Percentiles rank a stretch among this genome's conserved stretches.
These are phyloP conservation scores for Craseonycteris thonglongyai DNA, from an alignment of 2,113 vertebrate species.

Conservation along the genomic window DNA sequence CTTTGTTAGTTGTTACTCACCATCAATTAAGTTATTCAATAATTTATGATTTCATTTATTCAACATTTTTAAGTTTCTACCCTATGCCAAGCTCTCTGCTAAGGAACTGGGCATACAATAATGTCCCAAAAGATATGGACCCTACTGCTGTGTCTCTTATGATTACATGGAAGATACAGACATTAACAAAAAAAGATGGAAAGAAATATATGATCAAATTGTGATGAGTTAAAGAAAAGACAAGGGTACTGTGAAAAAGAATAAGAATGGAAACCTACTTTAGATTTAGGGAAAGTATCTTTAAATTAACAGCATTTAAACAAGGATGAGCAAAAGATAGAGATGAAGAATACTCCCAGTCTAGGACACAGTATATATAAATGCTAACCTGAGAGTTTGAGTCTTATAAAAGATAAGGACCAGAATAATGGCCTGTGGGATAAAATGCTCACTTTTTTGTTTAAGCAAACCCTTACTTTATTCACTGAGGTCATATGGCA, in stretches of 20 bases:
- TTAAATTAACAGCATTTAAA: neutral
- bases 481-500: neutral
- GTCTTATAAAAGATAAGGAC: neutral
- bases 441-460: neutral
- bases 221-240: neutral
- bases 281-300: neutral
- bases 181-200: neutral
- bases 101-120: neutral
- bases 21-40: conserved; percentile 14
- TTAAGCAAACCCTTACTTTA: neutral
- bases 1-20: conserved; percentile 26
- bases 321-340: neutral
- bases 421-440: neutral
- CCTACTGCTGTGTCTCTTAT: neutral
- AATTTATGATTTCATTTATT: neutral
- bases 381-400: neutral
- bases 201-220: neutral
- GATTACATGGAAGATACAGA: neutral
- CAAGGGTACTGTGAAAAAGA: neutral
- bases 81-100: neutral
- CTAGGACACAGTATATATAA: neutral
- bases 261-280: neutral
- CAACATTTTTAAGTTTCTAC: neutral
- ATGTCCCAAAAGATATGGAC: neutral
- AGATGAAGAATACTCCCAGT: neutral